These are phyloP conservation scores for Muscina levida DNA, from an alignment of 2,888 invertebrate species.

Conservation along the genomic window DNA sequence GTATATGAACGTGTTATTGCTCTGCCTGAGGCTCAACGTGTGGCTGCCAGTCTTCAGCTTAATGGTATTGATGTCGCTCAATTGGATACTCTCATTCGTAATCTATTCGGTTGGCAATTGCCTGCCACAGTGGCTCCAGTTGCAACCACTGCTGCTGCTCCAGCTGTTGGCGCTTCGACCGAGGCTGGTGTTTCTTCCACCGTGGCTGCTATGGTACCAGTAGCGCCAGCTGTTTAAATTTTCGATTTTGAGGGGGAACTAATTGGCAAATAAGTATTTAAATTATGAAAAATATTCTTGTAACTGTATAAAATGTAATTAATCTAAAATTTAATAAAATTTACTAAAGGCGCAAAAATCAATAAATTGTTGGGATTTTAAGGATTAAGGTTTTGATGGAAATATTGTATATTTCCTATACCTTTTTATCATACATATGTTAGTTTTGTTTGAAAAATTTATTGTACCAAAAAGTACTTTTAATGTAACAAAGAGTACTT, in stretches of 20 bases:
- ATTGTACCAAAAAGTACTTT: no score
- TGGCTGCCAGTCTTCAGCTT: slow-evolving; percentile 69
- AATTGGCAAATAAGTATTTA: neutral
- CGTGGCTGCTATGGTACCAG: neutral
- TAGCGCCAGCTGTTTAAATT: slow-evolving; percentile 3
- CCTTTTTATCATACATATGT: no score
- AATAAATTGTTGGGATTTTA: no score
- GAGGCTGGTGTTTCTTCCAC: slow-evolving; percentile 17
- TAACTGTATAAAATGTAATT: no score
- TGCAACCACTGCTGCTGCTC: neutral
- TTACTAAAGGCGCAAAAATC: no score
- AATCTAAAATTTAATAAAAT: no score
- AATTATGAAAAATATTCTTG: no score
- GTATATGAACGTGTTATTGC: slow-evolving; percentile 74
- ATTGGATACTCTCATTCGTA: slow-evolving; percentile 74
- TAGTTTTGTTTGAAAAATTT: no score
- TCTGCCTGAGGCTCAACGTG: slow-evolving; percentile 68
- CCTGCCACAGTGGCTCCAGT: slow-evolving; percentile 21
- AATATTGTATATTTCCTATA: no score
- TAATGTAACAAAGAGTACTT: no score
- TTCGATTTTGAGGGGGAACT: neutral
- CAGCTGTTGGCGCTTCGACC: neutral
- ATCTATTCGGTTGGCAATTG: slow-evolving; percentile 72
- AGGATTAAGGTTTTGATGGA: no score
- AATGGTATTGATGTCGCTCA: slow-evolving; percentile 72